Base-by-base conservation (phyloP, 2,113 vertebrate genomes). In the Chauna torquata region DNA sequence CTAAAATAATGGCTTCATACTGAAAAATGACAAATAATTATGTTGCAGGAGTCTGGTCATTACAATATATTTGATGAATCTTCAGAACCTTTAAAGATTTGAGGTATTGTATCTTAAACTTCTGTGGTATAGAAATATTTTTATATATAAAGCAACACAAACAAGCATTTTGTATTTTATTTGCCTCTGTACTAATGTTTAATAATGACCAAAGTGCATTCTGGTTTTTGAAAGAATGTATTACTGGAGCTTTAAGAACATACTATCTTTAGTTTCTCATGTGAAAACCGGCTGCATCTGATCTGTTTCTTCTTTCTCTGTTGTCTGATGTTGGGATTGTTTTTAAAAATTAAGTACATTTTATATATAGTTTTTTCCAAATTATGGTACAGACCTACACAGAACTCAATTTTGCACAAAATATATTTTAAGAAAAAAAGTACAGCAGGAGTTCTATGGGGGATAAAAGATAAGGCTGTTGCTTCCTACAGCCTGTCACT, bases 141-240 rank as follows among this genome's bases (percentile, higher is more conserved):
- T 97, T 97, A 94, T 97, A 86, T 96, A 96, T 90, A 90, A 97
- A 98, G 97, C 95, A 96, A 93, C 93, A 92, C 80, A 97, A 96
- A 95, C 96, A 97, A 97, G 88, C 90, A 88, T 97, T 98, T 97
- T 97, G 88, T 97, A 97, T 97, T 98, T 98, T 96, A 95, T 97
- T 98, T 97, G 96, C 98, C 96, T 97, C 45, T 98, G 95, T 98
- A 97, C 92, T 98, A 92, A 97, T 96, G 92, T 98, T 97, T 97
- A 97, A 98, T 98, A 97, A 99, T 98, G 98, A 99, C 99, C 99
- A 99, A 99, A 99, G 99, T 99, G 98, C 98, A 99, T 99, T 99
- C 98, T 98, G 97, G 98, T 98, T 98, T 98, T 97, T 97, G 95
- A 97, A 98, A 97, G 97, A 99, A 99, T 99, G 98, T 98, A 98